Percentiles rank a stretch among this genome's conserved stretches.
phyloP scores from a whole-genome alignment of 2,113 vertebrate species.

The Pachypanchax playfairii region DNA sequence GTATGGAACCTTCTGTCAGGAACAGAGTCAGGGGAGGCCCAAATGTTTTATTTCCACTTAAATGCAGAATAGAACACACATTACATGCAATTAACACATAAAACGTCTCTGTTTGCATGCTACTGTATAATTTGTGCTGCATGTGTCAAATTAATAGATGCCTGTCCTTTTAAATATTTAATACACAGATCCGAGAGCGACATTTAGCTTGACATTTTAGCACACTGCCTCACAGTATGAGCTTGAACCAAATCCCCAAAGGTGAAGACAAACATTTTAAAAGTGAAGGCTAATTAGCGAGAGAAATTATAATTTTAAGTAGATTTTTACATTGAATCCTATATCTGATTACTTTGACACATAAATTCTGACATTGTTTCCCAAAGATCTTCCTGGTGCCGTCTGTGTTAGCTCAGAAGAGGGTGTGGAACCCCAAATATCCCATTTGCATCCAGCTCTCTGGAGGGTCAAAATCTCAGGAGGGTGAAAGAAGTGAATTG shows the following conservation, averaged over 20 bases:
- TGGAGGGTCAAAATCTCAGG: slow-evolving; percentile 19
- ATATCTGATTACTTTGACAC: slow-evolving; percentile 6
- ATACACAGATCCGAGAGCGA: background rate
- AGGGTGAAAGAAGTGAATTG: slow-evolving; percentile 17
- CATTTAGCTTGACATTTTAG: slow-evolving; percentile 7
- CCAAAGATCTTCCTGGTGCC: slow-evolving; percentile 86
- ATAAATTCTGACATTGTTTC: slow-evolving; percentile 31
- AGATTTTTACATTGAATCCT: background rate
- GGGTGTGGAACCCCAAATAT: slow-evolving; percentile 91
- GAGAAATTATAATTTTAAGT: background rate
- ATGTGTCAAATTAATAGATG: slow-evolving; percentile 3
- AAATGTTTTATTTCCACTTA: no score
- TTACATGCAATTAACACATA: no score
- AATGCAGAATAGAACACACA: no score
- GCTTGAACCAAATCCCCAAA: background rate
- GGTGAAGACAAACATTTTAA: background rate
- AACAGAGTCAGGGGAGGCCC: background rate
- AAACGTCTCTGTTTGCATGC: background rate
- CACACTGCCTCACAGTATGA: background rate
- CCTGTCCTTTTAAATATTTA: background rate
- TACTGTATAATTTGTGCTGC: background rate
- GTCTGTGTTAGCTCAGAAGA: slow-evolving; percentile 82
- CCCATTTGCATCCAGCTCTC: slow-evolving; percentile 86
- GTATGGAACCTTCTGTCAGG: slow-evolving; percentile 58
- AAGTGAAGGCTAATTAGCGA: background rate